Evolutionary conservation across 1,140 invertebrate species (phyloP), one percentile per base, ranked within the genome.

Genomic region (Bombus impatiens): DNA sequence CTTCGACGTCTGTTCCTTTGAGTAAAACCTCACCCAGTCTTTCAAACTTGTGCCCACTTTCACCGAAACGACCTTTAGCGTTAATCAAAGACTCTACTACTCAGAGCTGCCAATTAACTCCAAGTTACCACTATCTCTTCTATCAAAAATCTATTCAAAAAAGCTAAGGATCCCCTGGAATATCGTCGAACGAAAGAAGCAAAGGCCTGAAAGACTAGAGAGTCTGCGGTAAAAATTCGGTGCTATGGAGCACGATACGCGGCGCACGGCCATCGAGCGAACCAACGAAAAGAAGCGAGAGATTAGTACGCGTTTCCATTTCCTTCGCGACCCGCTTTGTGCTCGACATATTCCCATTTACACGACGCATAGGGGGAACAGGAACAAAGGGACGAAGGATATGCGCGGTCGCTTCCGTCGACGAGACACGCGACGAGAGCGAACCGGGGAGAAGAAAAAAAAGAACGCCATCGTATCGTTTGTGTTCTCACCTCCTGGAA

Each of bases 401-500:
- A 68, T 13, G 35, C 57, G 62, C 57, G 44, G 6, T 53, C 67
- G 40, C 37, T 67, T 44, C 8, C 78, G 42, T n/a, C 42, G 8
- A 32, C 18, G 57, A 62, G 72, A 75, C 47, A 5, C 9, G 1
- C 25, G 59, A 65, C 57, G 25, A 67, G 10, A 13, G 15, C 10
- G 32, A 44, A 1, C 13, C 1, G 18, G 47, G n/a, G 53, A 28
- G 10, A 57, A n/a, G 37, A 42, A 28, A 42, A n/a, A n/a, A 18
- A 18, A 9, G 13, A 74, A 25, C 3, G 42, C 13, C 12, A 8
- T 9, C 6, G 15, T n/a, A 32, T 74, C 42, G 25, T 44, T 15
- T 44, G 10, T 65, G n/a, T 15, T 0, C 82, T 89, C 76, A 98
- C 98, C 96, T 98, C 99, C 96, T 99, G 99, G 94, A 99, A 99